Evolutionary conservation across 2,888 invertebrate genomes (phyloP), one percentile per base, ranked within the genome.

Genomic region (Callosobruchus maculatus): DNA sequence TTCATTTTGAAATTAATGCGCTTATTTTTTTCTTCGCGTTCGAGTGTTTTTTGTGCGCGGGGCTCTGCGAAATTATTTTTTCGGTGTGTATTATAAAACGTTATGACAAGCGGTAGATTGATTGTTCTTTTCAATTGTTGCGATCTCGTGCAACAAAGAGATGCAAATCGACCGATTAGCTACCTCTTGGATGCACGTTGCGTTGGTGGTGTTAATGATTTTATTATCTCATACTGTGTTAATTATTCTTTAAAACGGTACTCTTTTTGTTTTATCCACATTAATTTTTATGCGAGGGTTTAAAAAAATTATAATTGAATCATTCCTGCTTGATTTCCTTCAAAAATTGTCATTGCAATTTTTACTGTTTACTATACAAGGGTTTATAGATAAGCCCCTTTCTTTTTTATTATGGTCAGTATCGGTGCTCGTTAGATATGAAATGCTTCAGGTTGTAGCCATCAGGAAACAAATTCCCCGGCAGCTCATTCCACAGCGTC

Each of bases 1-100:
- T 79, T 81, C 81, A 81, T 76, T 31, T 70, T 72, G 67, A 77
- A 71, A 74, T 71, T 67, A 72, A 30, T 71, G 77, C 73, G 71
- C 66, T 73, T 74, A 74, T 26, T 18, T 69, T 72, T 69, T 71
- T 67, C 18, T 66, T 22, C 22, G 3, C 67, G 13, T 22, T 20
- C 67, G 49, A 7, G 49, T 26, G 7, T 26, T 26, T 26, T 26
- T 26, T 26, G 26, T 26, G 7, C 26, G 49, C 49, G n/a, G n/a
- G n/a, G n/a, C n/a, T n/a, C n/a, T n/a, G n/a, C n/a, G 49, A 49
- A 49, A 49, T 49, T 49, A 49, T 49, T 49, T 49, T 49, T 49
- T 49, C 49, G 13, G 49, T 49, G 49, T 49, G 49, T 18, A 49
- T 49, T 49, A 49, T 49, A 49, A 49, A 49, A 49, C 49, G 49